Conservation (phyloP, 1,140 invertebrate species). For the Drosophila ohnishii region DNA sequence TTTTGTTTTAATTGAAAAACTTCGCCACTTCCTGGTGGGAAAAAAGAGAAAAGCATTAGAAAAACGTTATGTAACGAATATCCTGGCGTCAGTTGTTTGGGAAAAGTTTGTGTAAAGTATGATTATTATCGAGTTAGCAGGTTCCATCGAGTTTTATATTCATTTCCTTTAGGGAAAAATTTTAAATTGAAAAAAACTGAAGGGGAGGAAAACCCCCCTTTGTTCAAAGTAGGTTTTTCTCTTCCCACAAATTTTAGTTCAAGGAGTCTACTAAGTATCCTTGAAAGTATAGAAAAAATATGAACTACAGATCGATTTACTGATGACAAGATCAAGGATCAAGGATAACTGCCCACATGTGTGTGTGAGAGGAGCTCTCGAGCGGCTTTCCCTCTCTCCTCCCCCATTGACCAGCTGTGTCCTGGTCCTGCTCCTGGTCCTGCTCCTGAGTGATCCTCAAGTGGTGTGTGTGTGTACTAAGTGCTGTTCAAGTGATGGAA, state of each 20-base stretch:
- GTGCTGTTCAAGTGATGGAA: constrained; percentile 41
- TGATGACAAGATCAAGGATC: constrained; percentile 31
- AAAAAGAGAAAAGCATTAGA: constrained; percentile 53
- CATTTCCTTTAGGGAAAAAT: not conserved
- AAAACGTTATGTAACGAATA: constrained; percentile 38
- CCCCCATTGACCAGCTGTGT: constrained; percentile 31
- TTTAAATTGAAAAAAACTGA: not conserved
- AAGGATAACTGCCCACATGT: constrained; percentile 45
- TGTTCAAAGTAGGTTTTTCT: not conserved
- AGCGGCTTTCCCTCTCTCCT: not conserved
- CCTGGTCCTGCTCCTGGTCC: constrained; percentile 1
- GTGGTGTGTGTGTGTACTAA: constrained; percentile 37
- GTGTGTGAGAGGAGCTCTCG: constrained; percentile 1
- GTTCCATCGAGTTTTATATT: not conserved
- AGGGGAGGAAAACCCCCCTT: not conserved
- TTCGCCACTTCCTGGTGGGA: constrained; percentile 56
- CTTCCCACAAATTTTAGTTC: not conserved
- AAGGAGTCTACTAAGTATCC: not conserved
- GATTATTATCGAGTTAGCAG: constrained; percentile 37
- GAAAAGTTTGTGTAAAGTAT: constrained; percentile 2
- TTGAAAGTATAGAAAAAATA: constrained; percentile 6
- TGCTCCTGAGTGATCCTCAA: constrained; percentile 40
- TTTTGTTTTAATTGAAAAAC: constrained; percentile 72
- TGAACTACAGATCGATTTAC: constrained; percentile 24
- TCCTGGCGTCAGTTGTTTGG: constrained; percentile 31